A percentile compares a stretch with the other conserved stretches of the same genome.
These are phyloP conservation scores for Protobothrops flavoviridis DNA, from an alignment of 2,113 vertebrate genomes.

Conservation along the genomic window DNA sequence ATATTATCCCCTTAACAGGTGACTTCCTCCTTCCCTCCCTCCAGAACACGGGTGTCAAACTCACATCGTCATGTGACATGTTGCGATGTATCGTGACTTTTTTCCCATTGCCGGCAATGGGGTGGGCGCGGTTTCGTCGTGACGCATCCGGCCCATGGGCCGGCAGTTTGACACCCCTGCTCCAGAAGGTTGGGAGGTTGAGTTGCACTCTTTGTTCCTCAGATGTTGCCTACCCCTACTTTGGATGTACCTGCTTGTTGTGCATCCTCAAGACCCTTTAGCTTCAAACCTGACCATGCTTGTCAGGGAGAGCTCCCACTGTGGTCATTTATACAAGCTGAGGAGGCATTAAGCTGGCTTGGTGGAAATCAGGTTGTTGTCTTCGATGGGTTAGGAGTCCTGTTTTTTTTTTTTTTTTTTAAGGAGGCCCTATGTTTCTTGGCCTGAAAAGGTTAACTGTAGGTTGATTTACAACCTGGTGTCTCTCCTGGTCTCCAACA, in stretches of 20 bases:
- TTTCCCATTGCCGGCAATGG: no score
- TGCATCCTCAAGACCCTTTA: not conserved
- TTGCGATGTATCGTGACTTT: no score
- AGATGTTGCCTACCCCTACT: not conserved
- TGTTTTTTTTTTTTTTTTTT: not conserved
- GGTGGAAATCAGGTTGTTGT: not conserved
- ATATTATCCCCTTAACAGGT: not conserved
- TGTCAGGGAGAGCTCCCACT: not conserved
- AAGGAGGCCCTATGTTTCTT: not conserved
- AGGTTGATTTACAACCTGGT: no score
- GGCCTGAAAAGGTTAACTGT: not conserved
- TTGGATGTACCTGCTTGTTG: not conserved
- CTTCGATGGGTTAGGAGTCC: not conserved
- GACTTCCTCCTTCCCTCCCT: not conserved
- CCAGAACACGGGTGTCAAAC: not conserved
- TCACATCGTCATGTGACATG: rapidly evolving
- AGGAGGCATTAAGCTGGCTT: not conserved
- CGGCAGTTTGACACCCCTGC: not conserved
- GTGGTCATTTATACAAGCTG: not conserved
- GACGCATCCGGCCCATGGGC: no score
- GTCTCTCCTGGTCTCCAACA: not conserved
- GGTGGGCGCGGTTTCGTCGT: no score
- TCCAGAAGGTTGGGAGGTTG: not conserved
- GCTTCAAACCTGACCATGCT: not conserved
- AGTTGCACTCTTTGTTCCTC: not conserved